phyloP scores from a whole-genome alignment of 64 coral and sea anemone genomes.

The Hydrozoanthus tunicans region DNA sequence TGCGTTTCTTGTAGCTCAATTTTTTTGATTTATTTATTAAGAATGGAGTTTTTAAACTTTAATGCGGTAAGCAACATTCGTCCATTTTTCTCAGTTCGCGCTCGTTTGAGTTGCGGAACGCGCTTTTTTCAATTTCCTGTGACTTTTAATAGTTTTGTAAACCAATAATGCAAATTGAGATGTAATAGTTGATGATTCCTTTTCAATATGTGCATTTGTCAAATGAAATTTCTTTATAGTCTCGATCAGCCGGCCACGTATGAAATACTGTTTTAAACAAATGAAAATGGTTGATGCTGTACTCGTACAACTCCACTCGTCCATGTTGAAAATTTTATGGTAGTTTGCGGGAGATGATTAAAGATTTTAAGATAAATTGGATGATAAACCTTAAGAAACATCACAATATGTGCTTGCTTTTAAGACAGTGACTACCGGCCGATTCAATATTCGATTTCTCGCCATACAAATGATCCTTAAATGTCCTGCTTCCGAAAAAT shows the following conservation, averaged over 20 bases:
- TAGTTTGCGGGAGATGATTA: slow-evolving; percentile 49
- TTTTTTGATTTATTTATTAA: slow-evolving; percentile 92
- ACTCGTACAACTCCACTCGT: not conserved
- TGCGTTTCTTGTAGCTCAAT: slow-evolving; percentile 38
- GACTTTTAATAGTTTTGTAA: not conserved
- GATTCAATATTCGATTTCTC: not conserved
- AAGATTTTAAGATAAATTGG: slow-evolving; percentile 39
- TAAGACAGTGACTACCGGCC: not conserved
- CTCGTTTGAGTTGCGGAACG: slow-evolving; percentile 7
- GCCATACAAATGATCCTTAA: not conserved
- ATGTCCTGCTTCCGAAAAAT: not conserved
- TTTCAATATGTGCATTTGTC: slow-evolving; percentile 9
- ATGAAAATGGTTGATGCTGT: slow-evolving; percentile 12
- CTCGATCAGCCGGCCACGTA: slow-evolving; percentile 9
- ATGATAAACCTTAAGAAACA: not conserved
- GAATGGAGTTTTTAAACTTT: slow-evolving; percentile 99
- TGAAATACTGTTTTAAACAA: not conserved
- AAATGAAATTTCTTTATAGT: not conserved
- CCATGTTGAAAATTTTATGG: slow-evolving; percentile 27
- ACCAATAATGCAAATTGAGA: not conserved
- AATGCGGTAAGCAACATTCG: slow-evolving; percentile 58
- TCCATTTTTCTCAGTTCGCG: slow-evolving; percentile 26
- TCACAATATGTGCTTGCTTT: not conserved
- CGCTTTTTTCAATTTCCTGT: slow-evolving; percentile 9
- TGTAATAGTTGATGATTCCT: not conserved